A percentile compares a stretch with the other conserved stretches of the same genome.
Evolutionary conservation across 2,888 invertebrate genomes (phyloP).

Genomic region (Magallana nippona): DNA sequence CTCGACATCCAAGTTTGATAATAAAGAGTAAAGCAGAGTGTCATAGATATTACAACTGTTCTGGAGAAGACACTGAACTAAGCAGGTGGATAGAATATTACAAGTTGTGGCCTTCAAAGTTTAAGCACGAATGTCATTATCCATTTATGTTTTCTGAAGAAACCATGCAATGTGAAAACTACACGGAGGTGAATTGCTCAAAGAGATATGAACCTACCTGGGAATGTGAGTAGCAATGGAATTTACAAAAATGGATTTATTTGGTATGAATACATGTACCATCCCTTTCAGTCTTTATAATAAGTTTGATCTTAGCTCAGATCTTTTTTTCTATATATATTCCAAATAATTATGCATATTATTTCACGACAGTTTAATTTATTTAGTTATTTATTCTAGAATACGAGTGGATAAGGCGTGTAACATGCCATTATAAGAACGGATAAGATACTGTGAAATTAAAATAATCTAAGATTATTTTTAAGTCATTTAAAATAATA

Average conservation of each 20-base stretch:
- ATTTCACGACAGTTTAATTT: too few species aligned
- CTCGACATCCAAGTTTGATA: neutral
- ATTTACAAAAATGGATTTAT: neutral
- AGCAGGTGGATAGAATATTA: neutral
- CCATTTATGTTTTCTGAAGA: neutral
- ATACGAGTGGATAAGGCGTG: too few species aligned
- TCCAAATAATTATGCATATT: too few species aligned
- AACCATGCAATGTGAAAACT: constrained; percentile 9
- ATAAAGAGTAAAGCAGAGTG: neutral
- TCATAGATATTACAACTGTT: neutral
- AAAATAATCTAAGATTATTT: too few species aligned
- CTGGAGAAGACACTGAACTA: neutral
- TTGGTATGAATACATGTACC: neutral
- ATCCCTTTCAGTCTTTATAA: too few species aligned
- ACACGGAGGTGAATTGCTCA: neutral
- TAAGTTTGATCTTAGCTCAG: too few species aligned
- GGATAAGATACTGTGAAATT: too few species aligned
- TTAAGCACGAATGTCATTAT: constrained; percentile 2
- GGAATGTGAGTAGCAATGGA: neutral
- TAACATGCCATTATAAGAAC: too few species aligned
- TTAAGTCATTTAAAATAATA: too few species aligned
- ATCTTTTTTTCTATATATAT: too few species aligned
- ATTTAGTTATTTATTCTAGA: too few species aligned
- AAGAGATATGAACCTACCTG: neutral
- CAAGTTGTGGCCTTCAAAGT: neutral